phyloP scores from a whole-genome alignment of 1,140 invertebrate species.

The Antheraea mylitta region DNA sequence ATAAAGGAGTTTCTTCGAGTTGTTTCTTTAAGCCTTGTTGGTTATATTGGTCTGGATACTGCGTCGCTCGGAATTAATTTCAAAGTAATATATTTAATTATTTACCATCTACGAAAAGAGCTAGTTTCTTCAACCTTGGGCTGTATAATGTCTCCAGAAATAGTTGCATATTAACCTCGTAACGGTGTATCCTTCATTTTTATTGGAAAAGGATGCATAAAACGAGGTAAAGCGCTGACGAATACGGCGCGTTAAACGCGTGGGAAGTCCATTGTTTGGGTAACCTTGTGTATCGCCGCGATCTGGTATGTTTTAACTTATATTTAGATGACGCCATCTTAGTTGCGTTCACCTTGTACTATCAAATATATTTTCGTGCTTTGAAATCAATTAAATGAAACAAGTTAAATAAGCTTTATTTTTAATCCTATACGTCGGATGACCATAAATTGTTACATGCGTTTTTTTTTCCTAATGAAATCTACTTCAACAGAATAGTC shows the following conservation, averaged over 20 bases:
- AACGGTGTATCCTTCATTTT: not conserved
- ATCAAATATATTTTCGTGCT: not conserved
- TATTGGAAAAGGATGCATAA: constrained; percentile 2
- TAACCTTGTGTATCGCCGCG: constrained; percentile 8
- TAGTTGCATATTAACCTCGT: not conserved
- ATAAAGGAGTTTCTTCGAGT: too few relatives aligned
- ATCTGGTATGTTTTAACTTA: constrained; percentile 1
- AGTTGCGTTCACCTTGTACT: not conserved
- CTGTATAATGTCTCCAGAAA: not conserved
- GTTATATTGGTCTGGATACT: too few relatives aligned
- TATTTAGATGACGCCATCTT: constrained; percentile 3
- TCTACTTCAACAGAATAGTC: too few relatives aligned
- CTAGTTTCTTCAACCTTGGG: not conserved
- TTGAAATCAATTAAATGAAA: not conserved
- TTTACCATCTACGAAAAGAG: not conserved
- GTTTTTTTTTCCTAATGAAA: too few relatives aligned
- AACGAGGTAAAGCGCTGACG: not conserved
- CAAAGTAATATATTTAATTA: too few relatives aligned
- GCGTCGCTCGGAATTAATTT: too few relatives aligned
- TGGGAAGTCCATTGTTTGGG: constrained; percentile 8
- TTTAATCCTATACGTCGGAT: too few relatives aligned
- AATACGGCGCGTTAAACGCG: not conserved
- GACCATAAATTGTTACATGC: too few relatives aligned
- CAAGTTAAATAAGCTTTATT: too few relatives aligned
- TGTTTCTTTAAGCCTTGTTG: too few relatives aligned